Evolutionary conservation across 2,113 vertebrate genomes (phyloP), one percentile per base, ranked within the genome.

Genomic region (Atherinomorus stipes): DNA sequence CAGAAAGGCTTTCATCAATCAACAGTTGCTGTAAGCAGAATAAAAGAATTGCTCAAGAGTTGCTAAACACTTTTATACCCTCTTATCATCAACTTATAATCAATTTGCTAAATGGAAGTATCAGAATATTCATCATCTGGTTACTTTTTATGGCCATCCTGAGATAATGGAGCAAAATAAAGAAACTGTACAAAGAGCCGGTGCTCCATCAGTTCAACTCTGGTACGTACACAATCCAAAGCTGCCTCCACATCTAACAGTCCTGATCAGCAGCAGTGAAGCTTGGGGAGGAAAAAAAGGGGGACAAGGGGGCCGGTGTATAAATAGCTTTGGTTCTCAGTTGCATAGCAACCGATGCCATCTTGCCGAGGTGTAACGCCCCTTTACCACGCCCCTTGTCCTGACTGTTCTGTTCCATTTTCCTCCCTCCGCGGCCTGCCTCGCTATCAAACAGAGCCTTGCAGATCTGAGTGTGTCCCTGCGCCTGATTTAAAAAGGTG

Each of bases 311-410:
- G 89, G 85, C 89, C 26, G 72, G 82, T 91, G 89, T 94, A 95
- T 94, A 95, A 95, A 95, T 94, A 95, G 93, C 91, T 92, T 92
- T 90, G 85, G 91, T 90, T 88, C 88, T 80, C 90, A 90, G 94
- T 95, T 94, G 93, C 94, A 89, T 93, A 93, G 94, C 94, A 94
- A 95, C 94, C 80, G 91, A 94, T 94, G 93, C 93, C 93, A 94
- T 92, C 92, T 91, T 90, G 87, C 89, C 52, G 92, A 92, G 92
- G 89, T 90, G 91, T 91, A 93, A 92, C 92, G 85, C 93, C 93
- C 91, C 89, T 19, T 86, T 58, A 71, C 91, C 94, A 94, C 93
- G 93, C 94, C 94, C 91, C 92, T 93, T 93, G 93, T 93, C 92
- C 92, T 88, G 75, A 89, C 87, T 85, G 89, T 84, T 91, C 87